A percentile compares a stretch with the other conserved stretches of the same genome.
phyloP scores from a whole-genome alignment of 2,888 invertebrate species.

The Cylloceria caligata region DNA sequence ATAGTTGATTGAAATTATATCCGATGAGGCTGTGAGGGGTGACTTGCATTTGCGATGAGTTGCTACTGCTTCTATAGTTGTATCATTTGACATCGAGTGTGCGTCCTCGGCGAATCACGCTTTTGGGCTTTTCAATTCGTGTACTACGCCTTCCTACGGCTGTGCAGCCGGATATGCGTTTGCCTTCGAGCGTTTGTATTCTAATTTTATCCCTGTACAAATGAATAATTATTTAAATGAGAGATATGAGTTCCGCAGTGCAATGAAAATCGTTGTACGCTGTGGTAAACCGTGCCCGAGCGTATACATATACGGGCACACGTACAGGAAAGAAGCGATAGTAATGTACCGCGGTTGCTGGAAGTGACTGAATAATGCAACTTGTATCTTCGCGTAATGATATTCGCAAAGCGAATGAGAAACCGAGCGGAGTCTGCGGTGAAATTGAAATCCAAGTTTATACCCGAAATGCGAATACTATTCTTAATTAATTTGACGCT shows the following conservation, averaged over 20 bases:
- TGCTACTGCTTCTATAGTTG: slow-evolving; percentile 10
- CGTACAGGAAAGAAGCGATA: slow-evolving; percentile 32
- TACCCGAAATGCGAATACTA: slow-evolving; percentile 18
- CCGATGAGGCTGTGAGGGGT: not conserved
- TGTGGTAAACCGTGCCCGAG: slow-evolving; percentile 2
- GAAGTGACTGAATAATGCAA: slow-evolving; percentile 63
- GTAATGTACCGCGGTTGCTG: slow-evolving; percentile 42
- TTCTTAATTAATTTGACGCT: slow-evolving; percentile 56
- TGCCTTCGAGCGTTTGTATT: slow-evolving; percentile 67
- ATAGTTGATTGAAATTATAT: slow-evolving; percentile 1
- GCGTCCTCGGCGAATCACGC: slow-evolving; percentile 12
- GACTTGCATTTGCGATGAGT: not conserved
- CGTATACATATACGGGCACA: slow-evolving; percentile 5
- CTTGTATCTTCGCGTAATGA: slow-evolving; percentile 50
- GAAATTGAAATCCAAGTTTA: slow-evolving; percentile 23
- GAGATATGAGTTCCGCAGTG: slow-evolving; percentile 11
- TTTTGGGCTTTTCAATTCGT: slow-evolving; percentile 70
- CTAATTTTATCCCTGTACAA: slow-evolving; percentile 72
- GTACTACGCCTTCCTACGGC: slow-evolving; percentile 67
- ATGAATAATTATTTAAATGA: slow-evolving; percentile 77
- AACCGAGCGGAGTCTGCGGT: slow-evolving; percentile 6
- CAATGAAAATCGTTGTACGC: slow-evolving; percentile 45
- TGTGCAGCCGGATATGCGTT: slow-evolving; percentile 14
- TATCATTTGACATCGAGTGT: slow-evolving; percentile 13
- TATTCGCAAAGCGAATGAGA: slow-evolving; percentile 31